Evolutionary conservation across 1,140 invertebrate species (phyloP), one percentile per base, ranked within the genome.

Genomic region (Cydia amplana): DNA sequence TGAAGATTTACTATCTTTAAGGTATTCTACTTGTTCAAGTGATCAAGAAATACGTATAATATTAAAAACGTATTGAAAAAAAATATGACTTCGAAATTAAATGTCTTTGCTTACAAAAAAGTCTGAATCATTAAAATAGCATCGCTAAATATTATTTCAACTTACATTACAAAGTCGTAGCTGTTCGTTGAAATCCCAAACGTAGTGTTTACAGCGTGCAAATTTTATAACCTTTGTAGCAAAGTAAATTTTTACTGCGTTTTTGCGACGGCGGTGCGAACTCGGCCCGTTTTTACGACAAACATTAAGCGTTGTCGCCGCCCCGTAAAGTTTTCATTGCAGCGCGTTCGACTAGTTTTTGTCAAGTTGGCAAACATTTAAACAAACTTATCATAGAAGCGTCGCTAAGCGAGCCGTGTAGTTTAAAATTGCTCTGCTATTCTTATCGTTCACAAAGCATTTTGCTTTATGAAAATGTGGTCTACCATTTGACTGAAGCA

Each of bases 151-250:
- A 60, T 23, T 12, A 60, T 60, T 60, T 23, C 16, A 60, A 23
- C 16, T 51, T 51, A 18, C 20, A 20, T 23, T 60, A 60, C 55
- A 60, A 60, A 60, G 55, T 60, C 55, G 55, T 23, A 10, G 55
- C 55, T 23, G 20, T 60, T 60, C 55, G 20, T 55, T 20, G 55
- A 60, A 60, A 23, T 60, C 20, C 55, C 55, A 60, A 60, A 60
- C 55, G 20, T 10, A 23, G 55, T 60, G 55, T 60, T 60, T 60
- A 23, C 32, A 70, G 32, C 65, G 28, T 70, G 65, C 65, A 70
- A 70, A 70, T 70, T 70, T 70, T 43, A 70, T 70, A 70, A 70
- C 28, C 65, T 70, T 70, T 70, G 65, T 70, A 70, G 32, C 65
- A 70, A 70, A 70, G 65, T 70, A 70, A 70, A 70, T 70, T 70